These are phyloP conservation scores for Montipora capitata DNA, from an alignment of 92 coral and sea anemone species.

Conservation along the genomic window DNA sequence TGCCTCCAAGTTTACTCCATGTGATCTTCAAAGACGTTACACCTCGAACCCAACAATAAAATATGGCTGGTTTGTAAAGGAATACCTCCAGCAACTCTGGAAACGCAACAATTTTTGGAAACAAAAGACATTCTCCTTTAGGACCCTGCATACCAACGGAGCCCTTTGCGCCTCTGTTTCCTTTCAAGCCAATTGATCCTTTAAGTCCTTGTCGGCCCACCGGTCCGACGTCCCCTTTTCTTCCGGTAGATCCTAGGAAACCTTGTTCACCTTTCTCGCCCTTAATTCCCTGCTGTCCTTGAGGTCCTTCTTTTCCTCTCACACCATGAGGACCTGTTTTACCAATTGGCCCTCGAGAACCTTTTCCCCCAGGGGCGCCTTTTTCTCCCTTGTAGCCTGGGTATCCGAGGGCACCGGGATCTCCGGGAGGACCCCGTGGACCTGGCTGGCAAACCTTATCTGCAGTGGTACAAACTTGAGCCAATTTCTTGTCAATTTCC, in stretches of 20 bases:
- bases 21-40: neutral
- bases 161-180: conserved; percentile 23
- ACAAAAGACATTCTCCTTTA: conserved; percentile 28
- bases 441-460: conserved; percentile 23
- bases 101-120: neutral
- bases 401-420: conserved; percentile 20
- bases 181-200: conserved; percentile 32
- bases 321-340: conserved; percentile 51
- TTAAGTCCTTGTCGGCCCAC: conserved; percentile 11
- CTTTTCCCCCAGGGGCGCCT: conserved; percentile 49
- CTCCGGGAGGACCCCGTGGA: conserved; percentile 18
- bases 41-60: conserved; percentile 38
- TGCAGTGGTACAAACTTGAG: neutral
- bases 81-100: conserved; percentile 21
- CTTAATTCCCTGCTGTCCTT: conserved; percentile 57
- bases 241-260: conserved; percentile 37
- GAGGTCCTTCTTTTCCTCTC: conserved; percentile 57
- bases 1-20: conserved; percentile 28
- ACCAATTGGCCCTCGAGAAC: conserved; percentile 71
- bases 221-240: conserved; percentile 23
- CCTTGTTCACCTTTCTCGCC: conserved; percentile 68
- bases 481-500: conserved; percentile 32
- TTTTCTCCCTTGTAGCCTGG: conserved; percentile 52
- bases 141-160: conserved; percentile 18
- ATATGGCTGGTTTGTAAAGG: neutral